Conservation (phyloP, 2,797 vertebrate genomes). For the Gadopsis bispinosus region DNA sequence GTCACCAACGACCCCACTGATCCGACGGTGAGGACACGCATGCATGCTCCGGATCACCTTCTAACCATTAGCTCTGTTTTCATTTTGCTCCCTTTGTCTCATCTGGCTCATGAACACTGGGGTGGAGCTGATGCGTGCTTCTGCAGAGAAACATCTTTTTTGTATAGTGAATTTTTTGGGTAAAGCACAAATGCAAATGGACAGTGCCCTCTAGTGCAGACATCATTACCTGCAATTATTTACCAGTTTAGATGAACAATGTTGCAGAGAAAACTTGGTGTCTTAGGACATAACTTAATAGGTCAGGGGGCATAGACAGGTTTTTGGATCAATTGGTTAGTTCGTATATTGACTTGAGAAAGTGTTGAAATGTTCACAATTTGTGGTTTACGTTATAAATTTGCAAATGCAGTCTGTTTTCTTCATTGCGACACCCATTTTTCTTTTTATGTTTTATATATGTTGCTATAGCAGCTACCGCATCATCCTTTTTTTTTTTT, state of each 20-base stretch:
- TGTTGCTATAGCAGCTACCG: background rate
- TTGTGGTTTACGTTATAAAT: background rate
- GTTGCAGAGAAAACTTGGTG: background rate
- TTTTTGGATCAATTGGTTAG: background rate
- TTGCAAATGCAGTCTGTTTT: background rate
- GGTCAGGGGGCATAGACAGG: background rate
- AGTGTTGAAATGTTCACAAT: too few relatives aligned
- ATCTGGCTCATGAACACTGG: background rate
- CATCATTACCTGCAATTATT: background rate
- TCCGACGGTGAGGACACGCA: slow-evolving; percentile 88
- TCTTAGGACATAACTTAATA: background rate
- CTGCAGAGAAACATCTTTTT: slow-evolving; percentile 6
- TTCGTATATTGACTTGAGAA: background rate
- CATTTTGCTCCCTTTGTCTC: background rate
- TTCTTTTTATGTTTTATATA: background rate
- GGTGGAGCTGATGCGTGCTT: background rate
- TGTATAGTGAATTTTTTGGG: background rate
- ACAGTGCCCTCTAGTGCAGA: slow-evolving; percentile 38
- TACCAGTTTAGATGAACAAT: background rate
- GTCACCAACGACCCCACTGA: slow-evolving; percentile 93
- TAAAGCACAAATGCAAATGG: background rate
- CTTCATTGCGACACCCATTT: background rate
- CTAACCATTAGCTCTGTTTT: background rate
- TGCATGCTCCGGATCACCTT: background rate
- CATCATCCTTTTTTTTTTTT: background rate